Evolutionary conservation across 2,113 vertebrate species (phyloP).

Genomic region (Cisticola juncidis): DNA sequence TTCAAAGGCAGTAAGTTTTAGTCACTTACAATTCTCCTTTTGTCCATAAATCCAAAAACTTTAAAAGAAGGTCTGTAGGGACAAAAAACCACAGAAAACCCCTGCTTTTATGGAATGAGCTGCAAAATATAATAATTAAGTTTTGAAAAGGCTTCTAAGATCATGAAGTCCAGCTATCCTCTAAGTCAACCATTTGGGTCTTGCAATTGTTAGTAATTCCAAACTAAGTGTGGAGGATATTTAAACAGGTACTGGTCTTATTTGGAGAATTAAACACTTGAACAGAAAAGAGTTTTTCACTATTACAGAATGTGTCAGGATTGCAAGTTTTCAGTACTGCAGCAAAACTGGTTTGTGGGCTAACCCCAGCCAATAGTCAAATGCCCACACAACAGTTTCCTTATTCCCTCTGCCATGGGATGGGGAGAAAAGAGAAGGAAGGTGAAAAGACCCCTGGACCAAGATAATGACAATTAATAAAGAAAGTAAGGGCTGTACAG

Average conservation of each 20-base stretch:
- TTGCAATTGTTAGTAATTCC: background rate
- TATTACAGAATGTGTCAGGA: background rate
- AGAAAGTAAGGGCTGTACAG: background rate
- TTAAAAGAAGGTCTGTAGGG: background rate
- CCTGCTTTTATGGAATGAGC: background rate
- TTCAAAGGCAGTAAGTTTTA: background rate
- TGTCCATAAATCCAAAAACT: background rate
- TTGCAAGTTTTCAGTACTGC: background rate
- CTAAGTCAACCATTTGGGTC: background rate
- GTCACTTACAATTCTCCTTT: background rate
- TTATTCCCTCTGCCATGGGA: background rate
- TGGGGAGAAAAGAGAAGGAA: background rate
- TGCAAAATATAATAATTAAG: background rate
- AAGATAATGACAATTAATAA: background rate
- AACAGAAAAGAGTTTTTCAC: background rate
- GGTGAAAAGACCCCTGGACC: background rate
- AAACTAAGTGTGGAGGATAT: background rate
- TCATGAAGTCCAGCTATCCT: background rate
- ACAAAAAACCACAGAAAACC: fast-evolving
- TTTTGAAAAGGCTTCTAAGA: background rate
- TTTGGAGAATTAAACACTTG: background rate
- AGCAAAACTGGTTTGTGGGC: background rate
- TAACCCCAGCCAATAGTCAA: background rate
- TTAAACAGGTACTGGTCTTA: background rate
- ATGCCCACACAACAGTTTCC: background rate